These are phyloP conservation scores for Drosophila lini DNA, from an alignment of 1,140 invertebrate species.

Conservation along the genomic window DNA sequence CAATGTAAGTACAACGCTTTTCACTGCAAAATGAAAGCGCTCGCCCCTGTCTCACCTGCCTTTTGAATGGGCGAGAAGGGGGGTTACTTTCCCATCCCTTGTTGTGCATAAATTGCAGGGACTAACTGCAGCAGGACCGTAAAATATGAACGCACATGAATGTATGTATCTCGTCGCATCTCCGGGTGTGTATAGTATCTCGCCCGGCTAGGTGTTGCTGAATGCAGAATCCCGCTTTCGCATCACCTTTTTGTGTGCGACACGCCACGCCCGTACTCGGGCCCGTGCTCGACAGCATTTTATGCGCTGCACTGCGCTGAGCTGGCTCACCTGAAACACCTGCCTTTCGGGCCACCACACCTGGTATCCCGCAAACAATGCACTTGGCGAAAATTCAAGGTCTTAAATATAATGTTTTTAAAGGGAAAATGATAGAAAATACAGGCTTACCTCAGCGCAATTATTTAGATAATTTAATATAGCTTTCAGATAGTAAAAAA, in stretches of 20 bases:
- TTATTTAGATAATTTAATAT: not conserved
- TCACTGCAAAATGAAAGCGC: constrained; percentile 66
- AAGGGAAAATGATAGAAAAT: not conserved
- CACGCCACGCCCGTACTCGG: constrained; percentile 58
- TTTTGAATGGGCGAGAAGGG: not conserved
- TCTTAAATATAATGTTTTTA: not conserved
- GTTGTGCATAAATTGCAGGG: constrained; percentile 77
- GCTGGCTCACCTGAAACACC: constrained; percentile 16
- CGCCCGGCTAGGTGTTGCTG: constrained; percentile 61
- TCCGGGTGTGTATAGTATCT: constrained; percentile 44
- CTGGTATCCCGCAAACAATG: not conserved
- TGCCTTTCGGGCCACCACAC: constrained; percentile 8
- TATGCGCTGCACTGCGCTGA: constrained; percentile 45
- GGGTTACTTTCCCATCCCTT: constrained; percentile 28
- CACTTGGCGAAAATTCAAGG: constrained; percentile 19
- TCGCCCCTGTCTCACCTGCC: not conserved
- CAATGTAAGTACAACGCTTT: constrained; percentile 73
- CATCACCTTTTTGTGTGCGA: constrained; percentile 70
- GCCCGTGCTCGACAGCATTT: constrained; percentile 70
- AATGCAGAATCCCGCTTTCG: constrained; percentile 49
- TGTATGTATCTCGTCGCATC: constrained; percentile 41
- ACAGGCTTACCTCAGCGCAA: not conserved
- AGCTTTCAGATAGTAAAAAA: not conserved
- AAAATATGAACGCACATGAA: constrained; percentile 70
- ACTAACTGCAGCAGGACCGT: constrained; percentile 70